Conservation (phyloP, 2,113 vertebrate species). For the Lepidothrix coronata region DNA sequence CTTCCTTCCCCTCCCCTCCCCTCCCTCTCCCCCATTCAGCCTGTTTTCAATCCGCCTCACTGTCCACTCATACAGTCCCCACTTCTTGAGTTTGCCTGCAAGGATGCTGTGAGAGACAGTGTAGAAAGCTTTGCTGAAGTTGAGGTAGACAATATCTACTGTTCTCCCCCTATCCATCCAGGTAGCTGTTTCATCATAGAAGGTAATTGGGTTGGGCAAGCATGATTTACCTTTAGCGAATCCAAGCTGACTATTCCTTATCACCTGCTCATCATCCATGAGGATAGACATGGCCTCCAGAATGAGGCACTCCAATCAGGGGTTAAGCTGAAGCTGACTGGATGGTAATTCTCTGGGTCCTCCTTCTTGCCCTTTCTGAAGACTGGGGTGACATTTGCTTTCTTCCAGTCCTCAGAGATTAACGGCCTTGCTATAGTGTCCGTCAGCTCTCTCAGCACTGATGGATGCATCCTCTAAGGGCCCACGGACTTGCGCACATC, state of each 20-base stretch:
- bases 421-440: neutral
- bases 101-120: neutral
- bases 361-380: neutral
- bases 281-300: neutral
- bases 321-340: neutral
- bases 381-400: neutral
- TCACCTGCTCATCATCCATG: no score
- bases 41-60: neutral
- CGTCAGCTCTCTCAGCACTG: neutral
- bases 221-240: neutral
- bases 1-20: no score
- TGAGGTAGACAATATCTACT: neutral
- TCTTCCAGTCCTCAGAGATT: neutral
- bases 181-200: neutral
- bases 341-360: neutral
- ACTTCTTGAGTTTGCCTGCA: neutral
- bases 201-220: neutral
- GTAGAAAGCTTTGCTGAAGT: neutral
- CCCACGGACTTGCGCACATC: no score
- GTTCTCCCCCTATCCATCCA: neutral
- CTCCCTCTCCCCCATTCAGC: no score
- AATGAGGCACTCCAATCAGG: neutral
- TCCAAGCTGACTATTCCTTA: neutral
- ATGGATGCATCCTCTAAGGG: accelerated
- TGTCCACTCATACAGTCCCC: neutral